A percentile compares a stretch with the other conserved stretches of the same genome.
Evolutionary conservation across 35 echinoderm and acorn worm genomes (phyloP).

Genomic region (Apostichopus parvimensis): DNA sequence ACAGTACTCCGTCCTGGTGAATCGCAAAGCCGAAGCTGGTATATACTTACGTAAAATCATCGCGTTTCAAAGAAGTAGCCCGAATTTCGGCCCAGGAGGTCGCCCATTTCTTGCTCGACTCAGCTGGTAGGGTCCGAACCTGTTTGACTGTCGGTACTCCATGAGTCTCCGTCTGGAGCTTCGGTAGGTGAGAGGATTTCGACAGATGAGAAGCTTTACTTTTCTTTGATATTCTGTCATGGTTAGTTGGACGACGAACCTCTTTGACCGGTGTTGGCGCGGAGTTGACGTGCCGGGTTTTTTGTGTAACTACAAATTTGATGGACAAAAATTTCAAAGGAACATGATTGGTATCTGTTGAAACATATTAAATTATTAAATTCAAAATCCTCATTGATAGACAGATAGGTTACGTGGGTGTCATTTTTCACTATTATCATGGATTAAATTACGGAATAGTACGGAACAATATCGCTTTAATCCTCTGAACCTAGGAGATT

Average conservation of each 20-base stretch:
- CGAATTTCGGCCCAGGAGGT: conserved; percentile 71
- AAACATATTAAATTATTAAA: no score
- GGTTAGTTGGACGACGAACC: conserved; percentile 43
- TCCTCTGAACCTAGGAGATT: no score
- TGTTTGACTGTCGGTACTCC: conserved; percentile 42
- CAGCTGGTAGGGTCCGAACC: background rate
- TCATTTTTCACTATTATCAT: no score
- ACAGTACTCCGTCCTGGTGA: no score
- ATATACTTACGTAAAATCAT: conserved; percentile 28
- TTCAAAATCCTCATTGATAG: no score
- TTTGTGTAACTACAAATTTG: background rate
- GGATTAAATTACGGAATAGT: no score
- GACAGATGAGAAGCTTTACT: background rate
- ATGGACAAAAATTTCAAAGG: background rate
- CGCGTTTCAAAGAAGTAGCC: conserved; percentile 16
- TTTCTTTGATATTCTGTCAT: conserved; percentile 43
- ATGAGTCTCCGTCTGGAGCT: conserved; percentile 8
- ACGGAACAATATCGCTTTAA: no score
- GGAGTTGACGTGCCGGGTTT: conserved; percentile 58
- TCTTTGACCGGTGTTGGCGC: conserved; percentile 51
- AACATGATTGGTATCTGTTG: no score
- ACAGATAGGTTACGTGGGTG: no score
- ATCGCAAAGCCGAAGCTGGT: no score
- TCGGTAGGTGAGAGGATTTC: background rate
- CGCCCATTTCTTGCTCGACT: conserved; percentile 61